A percentile compares a stretch with the other conserved stretches of the same genome.
Conservation (phyloP, 2,888 invertebrate genomes). For the Isoperla grammatica region DNA sequence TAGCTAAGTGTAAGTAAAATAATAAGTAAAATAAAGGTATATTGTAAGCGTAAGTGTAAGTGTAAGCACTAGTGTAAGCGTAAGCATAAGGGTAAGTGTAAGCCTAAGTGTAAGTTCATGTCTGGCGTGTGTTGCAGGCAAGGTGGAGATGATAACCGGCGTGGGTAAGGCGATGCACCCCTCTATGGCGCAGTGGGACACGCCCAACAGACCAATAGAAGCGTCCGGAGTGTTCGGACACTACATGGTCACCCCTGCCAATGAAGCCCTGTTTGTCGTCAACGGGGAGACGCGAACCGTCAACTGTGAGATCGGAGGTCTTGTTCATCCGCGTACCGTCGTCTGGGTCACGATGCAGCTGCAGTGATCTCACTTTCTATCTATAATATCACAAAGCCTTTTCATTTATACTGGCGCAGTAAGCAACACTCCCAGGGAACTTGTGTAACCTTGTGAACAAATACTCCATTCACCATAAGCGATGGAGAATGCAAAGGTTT, state of each 20-base stretch:
- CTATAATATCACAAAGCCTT: background rate
- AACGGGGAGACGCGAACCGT: slow-evolving; percentile 65
- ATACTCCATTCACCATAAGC: background rate
- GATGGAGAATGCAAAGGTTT: background rate
- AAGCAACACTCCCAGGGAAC: background rate
- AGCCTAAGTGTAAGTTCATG: too few relatives aligned
- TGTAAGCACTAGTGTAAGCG: too few relatives aligned
- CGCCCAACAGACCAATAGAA: slow-evolving; percentile 59
- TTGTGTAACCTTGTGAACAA: background rate
- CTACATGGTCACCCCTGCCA: slow-evolving; percentile 66
- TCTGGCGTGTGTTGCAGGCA: slow-evolving; percentile 48
- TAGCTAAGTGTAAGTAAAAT: too few relatives aligned
- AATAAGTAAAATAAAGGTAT: too few relatives aligned
- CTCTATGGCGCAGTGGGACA: slow-evolving; percentile 55
- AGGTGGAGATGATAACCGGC: slow-evolving; percentile 71
- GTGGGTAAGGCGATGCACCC: slow-evolving; percentile 57
- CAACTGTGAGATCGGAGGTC: slow-evolving; percentile 67
- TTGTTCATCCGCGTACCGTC: slow-evolving; percentile 57
- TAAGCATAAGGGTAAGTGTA: too few relatives aligned
- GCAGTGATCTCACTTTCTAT: slow-evolving; percentile 43
- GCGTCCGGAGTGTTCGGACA: slow-evolving; percentile 65
- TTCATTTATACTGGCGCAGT: background rate
- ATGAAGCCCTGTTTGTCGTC: slow-evolving; percentile 62
- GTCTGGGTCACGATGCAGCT: slow-evolving; percentile 60
- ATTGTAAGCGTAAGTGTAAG: too few relatives aligned